Evolutionary conservation across 35 echinoderm and acorn worm genomes (phyloP).

Genomic region (Ptychodera flava): DNA sequence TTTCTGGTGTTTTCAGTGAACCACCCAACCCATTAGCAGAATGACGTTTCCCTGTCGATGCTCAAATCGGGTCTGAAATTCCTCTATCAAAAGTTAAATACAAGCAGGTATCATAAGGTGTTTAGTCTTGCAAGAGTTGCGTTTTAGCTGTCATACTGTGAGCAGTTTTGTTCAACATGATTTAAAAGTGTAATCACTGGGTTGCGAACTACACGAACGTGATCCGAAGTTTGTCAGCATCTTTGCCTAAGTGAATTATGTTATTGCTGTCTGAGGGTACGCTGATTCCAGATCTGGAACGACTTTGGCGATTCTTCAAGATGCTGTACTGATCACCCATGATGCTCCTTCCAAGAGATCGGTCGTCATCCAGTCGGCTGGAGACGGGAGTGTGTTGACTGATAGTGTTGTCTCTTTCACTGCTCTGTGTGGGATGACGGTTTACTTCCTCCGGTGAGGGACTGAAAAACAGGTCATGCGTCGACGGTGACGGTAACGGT

Average conservation of each 20-base stretch:
- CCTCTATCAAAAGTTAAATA: too few species aligned
- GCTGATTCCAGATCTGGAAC: neutral
- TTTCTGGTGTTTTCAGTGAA: too few species aligned
- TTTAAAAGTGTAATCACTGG: too few species aligned
- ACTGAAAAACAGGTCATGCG: neutral
- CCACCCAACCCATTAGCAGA: too few species aligned
- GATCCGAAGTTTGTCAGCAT: neutral
- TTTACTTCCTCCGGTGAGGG: neutral
- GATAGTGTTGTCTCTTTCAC: neutral
- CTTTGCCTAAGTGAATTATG: neutral
- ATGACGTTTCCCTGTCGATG: too few species aligned
- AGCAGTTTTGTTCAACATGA: too few species aligned
- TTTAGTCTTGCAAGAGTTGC: too few species aligned
- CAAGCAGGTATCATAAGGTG: too few species aligned
- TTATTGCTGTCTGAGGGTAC: neutral
- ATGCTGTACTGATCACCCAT: neutral
- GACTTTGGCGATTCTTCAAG: neutral
- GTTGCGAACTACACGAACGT: neutral
- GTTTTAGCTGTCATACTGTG: too few species aligned
- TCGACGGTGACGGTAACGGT: neutral
- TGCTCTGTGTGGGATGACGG: neutral
- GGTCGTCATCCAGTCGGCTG: neutral
- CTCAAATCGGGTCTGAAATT: too few species aligned
- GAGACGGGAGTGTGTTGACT: neutral
- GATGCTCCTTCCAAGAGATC: neutral